These are phyloP conservation scores for Rhopalosiphum padi DNA, from an alignment of 1,140 invertebrate species.

Conservation along the genomic window DNA sequence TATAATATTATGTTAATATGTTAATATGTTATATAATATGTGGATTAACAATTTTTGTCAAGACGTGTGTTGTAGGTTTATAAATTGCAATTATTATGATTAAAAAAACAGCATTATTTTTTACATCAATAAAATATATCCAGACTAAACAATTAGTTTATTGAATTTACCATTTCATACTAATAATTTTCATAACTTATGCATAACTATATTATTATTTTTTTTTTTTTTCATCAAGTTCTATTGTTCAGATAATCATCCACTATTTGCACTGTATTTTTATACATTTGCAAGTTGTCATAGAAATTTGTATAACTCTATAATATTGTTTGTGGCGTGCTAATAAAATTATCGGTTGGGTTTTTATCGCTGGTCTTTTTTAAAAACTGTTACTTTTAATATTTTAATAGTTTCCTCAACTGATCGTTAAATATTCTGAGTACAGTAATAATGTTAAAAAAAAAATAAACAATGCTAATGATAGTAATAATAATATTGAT, in stretches of 20 bases:
- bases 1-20: too few species aligned
- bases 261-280: not conserved
- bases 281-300: not conserved
- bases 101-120: not conserved
- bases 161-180: not conserved
- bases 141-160: not conserved
- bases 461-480: slow-evolving; percentile 1
- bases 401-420: not conserved
- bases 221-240: not conserved
- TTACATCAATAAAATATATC: not conserved
- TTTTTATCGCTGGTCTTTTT: not conserved
- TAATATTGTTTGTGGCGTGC: not conserved
- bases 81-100: not conserved
- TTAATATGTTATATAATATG: too few species aligned
- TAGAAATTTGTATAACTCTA: not conserved
- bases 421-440: not conserved
- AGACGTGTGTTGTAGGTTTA: not conserved
- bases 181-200: not conserved
- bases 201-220: too few species aligned
- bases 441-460: slow-evolving; percentile 2
- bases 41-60: not conserved
- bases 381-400: not conserved
- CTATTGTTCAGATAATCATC: not conserved
- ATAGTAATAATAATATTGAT: slow-evolving; percentile 4
- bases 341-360: not conserved